These are phyloP conservation scores for Mobula birostris DNA, from an alignment of 2,113 vertebrate species.

Conservation along the genomic window DNA sequence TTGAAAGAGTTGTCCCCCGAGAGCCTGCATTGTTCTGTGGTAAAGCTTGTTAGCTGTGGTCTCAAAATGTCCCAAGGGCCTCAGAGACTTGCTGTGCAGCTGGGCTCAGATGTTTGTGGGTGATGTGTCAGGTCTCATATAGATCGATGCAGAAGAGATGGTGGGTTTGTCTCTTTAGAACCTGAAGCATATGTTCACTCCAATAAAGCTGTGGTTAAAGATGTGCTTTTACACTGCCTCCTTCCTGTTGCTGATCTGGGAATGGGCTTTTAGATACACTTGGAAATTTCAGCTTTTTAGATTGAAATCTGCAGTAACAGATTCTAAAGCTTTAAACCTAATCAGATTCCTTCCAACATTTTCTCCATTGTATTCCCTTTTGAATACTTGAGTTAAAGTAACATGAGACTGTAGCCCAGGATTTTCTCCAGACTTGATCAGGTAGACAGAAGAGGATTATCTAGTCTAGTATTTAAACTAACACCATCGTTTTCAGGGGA, in stretches of 20 bases:
- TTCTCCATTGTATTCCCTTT: background rate
- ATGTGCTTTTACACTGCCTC: background rate
- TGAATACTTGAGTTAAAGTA: background rate
- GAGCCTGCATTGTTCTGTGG: background rate
- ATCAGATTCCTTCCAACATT: background rate
- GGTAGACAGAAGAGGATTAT: background rate
- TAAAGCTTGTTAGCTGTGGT: slow-evolving; percentile 20
- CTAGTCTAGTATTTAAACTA: background rate
- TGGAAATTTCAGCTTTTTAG: background rate
- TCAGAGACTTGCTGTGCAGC: background rate
- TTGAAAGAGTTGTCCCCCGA: background rate
- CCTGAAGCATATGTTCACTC: slow-evolving; percentile 13
- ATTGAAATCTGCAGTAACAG: background rate
- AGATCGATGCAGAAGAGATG: background rate
- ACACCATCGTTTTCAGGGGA: background rate
- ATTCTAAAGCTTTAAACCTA: background rate
- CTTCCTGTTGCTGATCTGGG: background rate
- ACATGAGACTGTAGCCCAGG: background rate
- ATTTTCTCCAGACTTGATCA: background rate
- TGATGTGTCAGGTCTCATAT: slow-evolving; percentile 28
- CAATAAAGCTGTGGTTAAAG: background rate
- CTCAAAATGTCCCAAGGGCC: background rate
- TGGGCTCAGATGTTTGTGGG: slow-evolving; percentile 35
- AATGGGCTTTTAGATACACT: background rate
- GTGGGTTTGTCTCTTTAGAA: background rate